Evolutionary conservation across 1,140 invertebrate genomes (phyloP), one percentile per base, ranked within the genome.

Genomic region (Neodiprion virginianus): DNA sequence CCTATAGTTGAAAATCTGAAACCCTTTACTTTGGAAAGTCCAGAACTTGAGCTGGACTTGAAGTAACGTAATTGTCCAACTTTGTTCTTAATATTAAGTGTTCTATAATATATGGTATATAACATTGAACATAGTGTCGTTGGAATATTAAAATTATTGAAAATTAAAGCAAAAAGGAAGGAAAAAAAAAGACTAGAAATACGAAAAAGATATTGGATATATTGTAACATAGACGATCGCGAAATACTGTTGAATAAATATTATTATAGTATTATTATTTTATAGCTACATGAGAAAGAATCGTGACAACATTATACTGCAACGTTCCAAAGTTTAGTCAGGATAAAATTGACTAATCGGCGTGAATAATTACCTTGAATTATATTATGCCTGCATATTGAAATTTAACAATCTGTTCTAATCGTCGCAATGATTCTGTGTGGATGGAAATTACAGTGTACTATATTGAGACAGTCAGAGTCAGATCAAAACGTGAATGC

Each of bases 1-100:
- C 93, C 93, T 0, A 88, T 93, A n/a, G 92, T 93, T 1, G 92
- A 94, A 80, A 91, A 92, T 74, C 91, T 91, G 70, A 90, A 89
- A 79, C 88, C 89, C n/a, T 91, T 92, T 76, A 85, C 85, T 47
- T 75, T 91, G n/a, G 90, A 91, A 10, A 89, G 84, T 79, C 89
- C 89, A 4, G 90, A 91, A 71, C 73, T 88, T 48, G 89, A 91
- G 74, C 70, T 90, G 28, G 89, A 89, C 75, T 78, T 89, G 67
- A 89, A 89, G 77, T 89, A 86, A 82, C 4, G 5, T 61, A 61
- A 61, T 12, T 61, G 53, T 61, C 53, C 53, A 61, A 61, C 28
- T 40, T 40, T 61, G 11, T 71, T 75, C 40, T 75, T 80, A 7
- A 69, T 28, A n/a, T 69, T 53, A 12, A 47, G 69, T 69, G 53